Conservation (phyloP, 1,140 invertebrate species). For the Trichogramma pretiosum region DNA sequence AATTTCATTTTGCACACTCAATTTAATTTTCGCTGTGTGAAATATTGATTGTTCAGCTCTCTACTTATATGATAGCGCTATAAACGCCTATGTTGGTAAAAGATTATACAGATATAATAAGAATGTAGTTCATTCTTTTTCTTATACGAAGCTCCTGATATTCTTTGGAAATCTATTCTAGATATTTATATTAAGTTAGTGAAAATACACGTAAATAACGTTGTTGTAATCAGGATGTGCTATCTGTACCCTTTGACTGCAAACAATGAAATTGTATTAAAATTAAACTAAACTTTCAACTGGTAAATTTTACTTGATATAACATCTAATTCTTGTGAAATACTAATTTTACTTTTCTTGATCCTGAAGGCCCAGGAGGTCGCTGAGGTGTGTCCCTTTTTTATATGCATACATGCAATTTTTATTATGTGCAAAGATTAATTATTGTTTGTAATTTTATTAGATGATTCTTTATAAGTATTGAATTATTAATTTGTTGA, state of each 20-base stretch:
- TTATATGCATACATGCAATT: slow-evolving; percentile 23
- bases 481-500: neutral
- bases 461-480: slow-evolving; percentile 2
- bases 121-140: too few species aligned
- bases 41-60: too few species aligned
- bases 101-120: too few species aligned
- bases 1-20: too few species aligned
- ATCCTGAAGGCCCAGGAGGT: slow-evolving; percentile 47
- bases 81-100: too few species aligned
- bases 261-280: too few species aligned
- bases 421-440: slow-evolving; percentile 19
- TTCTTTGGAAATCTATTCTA: too few species aligned
- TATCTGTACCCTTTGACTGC: too few species aligned
- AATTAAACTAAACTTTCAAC: neutral
- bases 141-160: too few species aligned
- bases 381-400: slow-evolving; percentile 48
- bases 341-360: slow-evolving; percentile 33
- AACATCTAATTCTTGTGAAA: slow-evolving; percentile 10
- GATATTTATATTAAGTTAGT: too few species aligned
- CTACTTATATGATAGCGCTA: too few species aligned
- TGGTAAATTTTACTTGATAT: neutral
- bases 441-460: slow-evolving; percentile 4
- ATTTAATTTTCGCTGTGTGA: too few species aligned
- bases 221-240: neutral
- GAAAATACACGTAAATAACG: neutral